Evolutionary conservation across 2,797 vertebrate genomes (phyloP), one percentile per base, ranked within the genome.

Genomic region (Ispidina lecontei): DNA sequence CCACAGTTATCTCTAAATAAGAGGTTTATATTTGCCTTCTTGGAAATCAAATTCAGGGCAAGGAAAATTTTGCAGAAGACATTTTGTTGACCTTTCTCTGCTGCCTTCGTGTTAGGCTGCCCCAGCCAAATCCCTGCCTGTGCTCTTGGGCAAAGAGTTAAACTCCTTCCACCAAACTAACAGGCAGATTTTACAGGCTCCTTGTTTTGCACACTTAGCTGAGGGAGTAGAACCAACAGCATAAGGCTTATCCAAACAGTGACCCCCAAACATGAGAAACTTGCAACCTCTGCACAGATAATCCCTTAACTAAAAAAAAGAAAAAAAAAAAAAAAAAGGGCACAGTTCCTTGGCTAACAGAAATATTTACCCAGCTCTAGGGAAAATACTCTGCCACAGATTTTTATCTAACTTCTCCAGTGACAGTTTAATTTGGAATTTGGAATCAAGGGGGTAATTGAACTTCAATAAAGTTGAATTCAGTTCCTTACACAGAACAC

Each of bases 311-410:
- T 44, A 51, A 62, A 49, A 46, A 79, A 68, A 65, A 60, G 44
- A 46, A 76, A 69, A 54, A 62, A 49, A 43, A 76, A 65, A 51
- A 62, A 65, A 60, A 47, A 46, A 79, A 69, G 37, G 62, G 25
- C 52, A 90, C 77, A 17, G 55, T 59, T 59, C 28, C 43, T 67
- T 59, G 82, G 55, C n/a, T 80, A 82, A 56, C 37, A 62, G 88
- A 95, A 94, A 80, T 87, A 94, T 89, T 94, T 94, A 91, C 86
- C 69, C 75, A 77, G 81, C 91, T 90, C 68, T 1, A 65, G 78
- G 78, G 72, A 87, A 92, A 94, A 93, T 17, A 82, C 58, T 90
- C 69, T 67, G 81, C 65, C 73, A 33, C 77, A 87, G 93, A 93
- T 92, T 93, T 91, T 88, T 93, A 95, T 93, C 88, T 90, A 68